Base-by-base conservation (phyloP, 1,140 invertebrate genomes). In the Halotydeus destructor region DNA sequence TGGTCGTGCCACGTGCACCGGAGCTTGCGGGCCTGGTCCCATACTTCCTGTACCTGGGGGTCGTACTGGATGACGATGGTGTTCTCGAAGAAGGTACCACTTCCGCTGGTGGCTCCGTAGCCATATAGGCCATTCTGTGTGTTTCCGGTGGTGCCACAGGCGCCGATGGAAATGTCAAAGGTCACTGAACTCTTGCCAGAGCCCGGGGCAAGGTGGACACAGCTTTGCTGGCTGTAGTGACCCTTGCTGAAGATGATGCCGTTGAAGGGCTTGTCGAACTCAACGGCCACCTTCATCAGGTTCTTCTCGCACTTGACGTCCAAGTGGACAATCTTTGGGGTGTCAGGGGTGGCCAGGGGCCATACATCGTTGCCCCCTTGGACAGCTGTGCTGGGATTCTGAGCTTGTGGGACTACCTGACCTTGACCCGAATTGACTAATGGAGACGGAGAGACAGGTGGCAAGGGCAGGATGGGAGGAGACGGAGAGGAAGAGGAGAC, bases 1-100 rank as follows among this genome's bases (percentile, higher is more conserved):
- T 88, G 75, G 59, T 91, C 84, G 52, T 91, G 83, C 85, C 85
- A 91, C 0, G 83, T 89, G 60, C 85, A 89, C 2, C 84, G 69
- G 4, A 91, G 54, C 58, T 88, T 88, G 14, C 84, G 62, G 2
- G 84, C 85, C 59, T 89, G 83, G 65, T 91, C 85, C 84, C 84
- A 89, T 1, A 89, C 83, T 63, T 91, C 85, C 63, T 43, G 36
- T 0, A 91, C 83, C 65, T 88, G 76, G 9, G 82, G 78, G 60
- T 89, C 84, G 52, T 89, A 91, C 57, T 89, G 83, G 47, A 89
- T 75, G 12, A 89, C 80, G 46, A 91, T 82, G 37, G 84, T 88
- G 52, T 91, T 91, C 62, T 91, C 85, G 51, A 89, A 88, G 58
- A 80, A 89, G 0, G 81, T 85, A 1, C 84, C 84, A 3, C 79